A percentile compares a stretch with the other conserved stretches of the same genome.
Conservation (phyloP, 35 echinoderm and acorn worm species). For the Eucidaris tribuloides region DNA sequence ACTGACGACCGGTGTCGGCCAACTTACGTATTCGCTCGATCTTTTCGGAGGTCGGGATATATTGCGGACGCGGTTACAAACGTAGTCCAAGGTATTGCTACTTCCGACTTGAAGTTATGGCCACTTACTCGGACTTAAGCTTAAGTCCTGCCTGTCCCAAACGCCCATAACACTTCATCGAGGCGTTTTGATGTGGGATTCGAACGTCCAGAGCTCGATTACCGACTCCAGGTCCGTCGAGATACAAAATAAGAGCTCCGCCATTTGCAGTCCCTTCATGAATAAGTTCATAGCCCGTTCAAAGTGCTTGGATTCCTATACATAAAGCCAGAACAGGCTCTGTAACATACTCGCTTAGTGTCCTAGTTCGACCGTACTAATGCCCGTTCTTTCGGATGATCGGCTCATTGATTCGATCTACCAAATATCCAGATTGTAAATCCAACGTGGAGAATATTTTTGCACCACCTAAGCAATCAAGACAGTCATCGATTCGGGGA, state of each 20-base stretch:
- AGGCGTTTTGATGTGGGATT: neutral
- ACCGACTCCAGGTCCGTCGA: constrained; percentile 8
- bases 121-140: constrained; percentile 5
- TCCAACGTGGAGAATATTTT: constrained; percentile 51
- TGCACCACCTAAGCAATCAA: constrained; percentile 35
- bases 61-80: neutral
- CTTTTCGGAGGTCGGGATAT: neutral
- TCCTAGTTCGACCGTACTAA: constrained; percentile 24
- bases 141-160: neutral
- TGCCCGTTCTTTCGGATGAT: constrained; percentile 33
- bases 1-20: too few species aligned
- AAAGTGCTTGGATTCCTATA: constrained; percentile 26
- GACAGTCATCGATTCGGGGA: neutral
- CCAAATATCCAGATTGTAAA: constrained; percentile 44
- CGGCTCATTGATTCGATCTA: constrained; percentile 20
- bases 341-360: constrained; percentile 14
- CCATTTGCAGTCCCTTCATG: neutral
- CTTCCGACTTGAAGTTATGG: neutral
- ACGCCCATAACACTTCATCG: neutral
- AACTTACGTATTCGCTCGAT: neutral
- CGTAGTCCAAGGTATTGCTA: neutral
- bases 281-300: constrained; percentile 31
- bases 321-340: constrained; percentile 49
- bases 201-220: neutral
- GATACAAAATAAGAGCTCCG: neutral